Percentiles rank a stretch among this genome's conserved stretches.
Conservation (phyloP, 2,113 vertebrate genomes). For the Stegostoma tigrinum region DNA sequence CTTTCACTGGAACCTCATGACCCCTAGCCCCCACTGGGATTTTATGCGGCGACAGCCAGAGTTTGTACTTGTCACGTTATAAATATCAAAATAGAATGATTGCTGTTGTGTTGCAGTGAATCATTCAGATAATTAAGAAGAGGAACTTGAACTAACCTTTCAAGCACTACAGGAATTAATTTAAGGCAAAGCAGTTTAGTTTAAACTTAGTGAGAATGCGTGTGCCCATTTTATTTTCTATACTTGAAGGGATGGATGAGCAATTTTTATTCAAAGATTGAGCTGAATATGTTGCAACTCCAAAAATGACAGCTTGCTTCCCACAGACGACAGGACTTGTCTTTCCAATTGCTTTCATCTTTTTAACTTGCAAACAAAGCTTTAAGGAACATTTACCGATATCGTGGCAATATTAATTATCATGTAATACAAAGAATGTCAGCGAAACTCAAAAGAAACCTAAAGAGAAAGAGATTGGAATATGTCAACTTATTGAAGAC, state of each 20-base stretch:
- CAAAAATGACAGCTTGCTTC: conserved; percentile 13
- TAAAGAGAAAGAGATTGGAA: not conserved
- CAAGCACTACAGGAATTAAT: conserved; percentile 12
- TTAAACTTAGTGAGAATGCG: not conserved
- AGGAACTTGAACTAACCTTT: not conserved
- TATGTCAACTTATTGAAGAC: not conserved
- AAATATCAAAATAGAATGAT: not conserved
- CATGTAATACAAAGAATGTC: not conserved
- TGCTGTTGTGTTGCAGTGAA: not conserved
- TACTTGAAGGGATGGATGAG: not conserved
- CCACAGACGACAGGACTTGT: not conserved
- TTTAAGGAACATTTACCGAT: not conserved
- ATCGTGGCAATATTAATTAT: not conserved
- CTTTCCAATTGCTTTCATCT: not conserved
- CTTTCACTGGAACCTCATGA: not conserved
- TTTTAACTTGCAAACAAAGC: not conserved
- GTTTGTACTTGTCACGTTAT: not conserved
- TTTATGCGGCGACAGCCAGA: not conserved
- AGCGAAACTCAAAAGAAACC: not conserved
- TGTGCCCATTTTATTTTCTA: not conserved
- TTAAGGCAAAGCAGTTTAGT: not conserved
- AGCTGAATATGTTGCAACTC: not conserved
- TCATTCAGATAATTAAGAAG: not conserved
- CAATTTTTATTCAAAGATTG: conserved; percentile 3
- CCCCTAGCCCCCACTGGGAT: not conserved